Evolutionary conservation across 1,140 invertebrate genomes (phyloP).

Genomic region (Hylyphantes graminicola): DNA sequence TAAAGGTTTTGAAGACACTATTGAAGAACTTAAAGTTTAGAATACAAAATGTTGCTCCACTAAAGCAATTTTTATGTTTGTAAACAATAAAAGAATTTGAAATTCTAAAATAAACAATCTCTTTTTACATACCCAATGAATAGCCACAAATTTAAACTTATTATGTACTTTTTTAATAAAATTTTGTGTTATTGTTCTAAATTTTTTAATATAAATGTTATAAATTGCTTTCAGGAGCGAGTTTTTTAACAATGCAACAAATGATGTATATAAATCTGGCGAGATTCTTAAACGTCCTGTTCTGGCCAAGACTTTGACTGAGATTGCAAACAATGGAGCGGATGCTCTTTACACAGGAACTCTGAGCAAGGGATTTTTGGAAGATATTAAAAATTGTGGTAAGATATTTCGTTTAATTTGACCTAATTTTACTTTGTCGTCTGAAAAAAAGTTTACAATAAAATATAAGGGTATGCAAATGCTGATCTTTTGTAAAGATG

Average conservation of each 20-base stretch:
- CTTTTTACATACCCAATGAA: no score
- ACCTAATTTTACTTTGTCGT: no score
- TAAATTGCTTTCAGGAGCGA: conserved; percentile 63
- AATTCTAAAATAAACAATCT: no score
- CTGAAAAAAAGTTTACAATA: no score
- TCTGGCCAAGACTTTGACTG: conserved; percentile 68
- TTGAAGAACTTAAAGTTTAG: no score
- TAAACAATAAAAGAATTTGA: no score
- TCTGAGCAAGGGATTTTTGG: conserved; percentile 53
- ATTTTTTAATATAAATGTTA: not conserved
- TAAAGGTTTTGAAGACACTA: no score
- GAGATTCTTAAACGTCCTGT: conserved; percentile 68
- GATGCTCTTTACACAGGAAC: conserved; percentile 66
- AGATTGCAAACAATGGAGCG: conserved; percentile 66
- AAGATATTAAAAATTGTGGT: conserved; percentile 57
- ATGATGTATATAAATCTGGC: conserved; percentile 67
- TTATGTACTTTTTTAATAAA: not conserved
- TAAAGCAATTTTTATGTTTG: no score
- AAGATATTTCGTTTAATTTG: not conserved
- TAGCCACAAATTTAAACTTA: no score
- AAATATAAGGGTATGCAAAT: no score
- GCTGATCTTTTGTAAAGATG: no score
- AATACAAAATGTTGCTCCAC: no score
- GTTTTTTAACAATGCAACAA: conserved; percentile 69
- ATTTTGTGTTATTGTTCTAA: not conserved